A percentile compares a stretch with the other conserved stretches of the same genome.
Conservation (phyloP, 1,140 invertebrate genomes). For the Magallana gigas region DNA sequence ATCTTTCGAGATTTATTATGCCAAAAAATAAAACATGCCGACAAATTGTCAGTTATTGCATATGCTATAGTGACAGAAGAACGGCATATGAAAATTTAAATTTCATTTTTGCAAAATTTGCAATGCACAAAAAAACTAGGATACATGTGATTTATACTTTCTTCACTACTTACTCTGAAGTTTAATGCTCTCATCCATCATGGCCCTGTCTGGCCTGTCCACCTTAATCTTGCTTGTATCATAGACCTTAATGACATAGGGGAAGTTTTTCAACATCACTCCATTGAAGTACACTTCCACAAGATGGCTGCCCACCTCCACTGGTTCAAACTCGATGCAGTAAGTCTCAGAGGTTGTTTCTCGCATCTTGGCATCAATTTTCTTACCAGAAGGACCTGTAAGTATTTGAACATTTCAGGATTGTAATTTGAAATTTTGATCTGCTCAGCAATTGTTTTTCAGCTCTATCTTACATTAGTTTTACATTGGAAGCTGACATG, state of each 20-base stretch:
- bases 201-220: constrained; percentile 92
- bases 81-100: no score
- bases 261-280: constrained; percentile 93
- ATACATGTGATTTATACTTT: no score
- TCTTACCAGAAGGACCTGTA: constrained; percentile 48
- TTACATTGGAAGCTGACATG: no score
- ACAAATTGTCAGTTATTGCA: no score
- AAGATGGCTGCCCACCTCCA: constrained; percentile 56
- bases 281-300: constrained; percentile 92
- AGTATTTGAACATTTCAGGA: neutral
- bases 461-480: neutral
- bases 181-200: constrained; percentile 82
- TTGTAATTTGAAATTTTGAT: neutral
- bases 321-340: constrained; percentile 49
- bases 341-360: constrained; percentile 48
- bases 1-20: no score
- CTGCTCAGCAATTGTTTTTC: neutral
- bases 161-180: constrained; percentile 51
- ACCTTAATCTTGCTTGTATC: constrained; percentile 94
- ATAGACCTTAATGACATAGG: constrained; percentile 96
- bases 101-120: no score
- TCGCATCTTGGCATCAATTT: constrained; percentile 47
- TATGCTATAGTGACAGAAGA: no score
- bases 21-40: no score
- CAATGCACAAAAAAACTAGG: no score